Evolutionary conservation across 2,113 vertebrate genomes (phyloP), one percentile per base, ranked within the genome.

Genomic region (Dendropsophus ebraccatus): DNA sequence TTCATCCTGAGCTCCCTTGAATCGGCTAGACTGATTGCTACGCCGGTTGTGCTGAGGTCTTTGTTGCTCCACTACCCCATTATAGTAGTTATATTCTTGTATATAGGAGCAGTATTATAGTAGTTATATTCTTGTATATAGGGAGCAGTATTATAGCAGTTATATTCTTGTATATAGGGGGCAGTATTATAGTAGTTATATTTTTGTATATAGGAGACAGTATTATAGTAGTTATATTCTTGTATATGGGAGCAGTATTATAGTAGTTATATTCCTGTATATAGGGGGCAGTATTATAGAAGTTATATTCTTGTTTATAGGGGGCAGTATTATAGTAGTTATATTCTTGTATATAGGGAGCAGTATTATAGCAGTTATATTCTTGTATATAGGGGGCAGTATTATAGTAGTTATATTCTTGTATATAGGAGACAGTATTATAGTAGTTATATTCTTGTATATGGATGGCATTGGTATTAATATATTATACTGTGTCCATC

Each of bases 91-190:
- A 32, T 69, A 69, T 69, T 28, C 60, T 65, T 69, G 65, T 69
- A 69, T 1, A 69, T 69, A 35, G 65, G 30, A 10, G 65, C 65
- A 69, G 65, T 35, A 69, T 69, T 69, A 69, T 69, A 69, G 65
- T 69, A 69, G 65, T 69, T 65, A 65, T 65, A 65, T 65, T 65
- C 60, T 65, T 65, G 60, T 65, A 65, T 10, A 65, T 65, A 30
- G 60, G n/a, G 65, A 9, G 65, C 65, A 69, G 65, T 69, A 69
- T 69, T 69, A 69, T 69, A 69, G 65, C 35, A 69, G 65, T 69
- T 35, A 69, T 69, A 69, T 69, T 69, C 14, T 35, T 69, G 65
- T 69, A 69, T 13, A 69, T 69, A 65, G 60, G 25, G 1, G n/a
- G 60, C 60, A 65, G 60, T 65, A 65, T 65, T 65, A 65, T 65